These are phyloP conservation scores for Copidosoma floridanum DNA, from an alignment of 1,140 invertebrate genomes.

Conservation along the genomic window DNA sequence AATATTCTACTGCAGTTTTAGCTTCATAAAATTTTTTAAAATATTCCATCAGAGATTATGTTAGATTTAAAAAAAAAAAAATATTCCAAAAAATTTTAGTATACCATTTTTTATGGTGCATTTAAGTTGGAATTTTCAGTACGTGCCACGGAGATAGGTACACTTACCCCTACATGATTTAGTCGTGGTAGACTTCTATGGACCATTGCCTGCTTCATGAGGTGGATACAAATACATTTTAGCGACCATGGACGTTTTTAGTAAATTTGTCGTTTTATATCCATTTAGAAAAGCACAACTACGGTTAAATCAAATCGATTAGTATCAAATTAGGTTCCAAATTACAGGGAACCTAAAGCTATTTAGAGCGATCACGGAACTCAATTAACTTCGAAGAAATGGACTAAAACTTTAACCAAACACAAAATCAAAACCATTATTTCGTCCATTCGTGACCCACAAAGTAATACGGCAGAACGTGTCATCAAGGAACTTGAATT, in stretches of 20 bases:
- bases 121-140: too few relatives aligned
- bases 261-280: constrained; percentile 48
- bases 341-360: constrained; percentile 8
- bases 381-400: constrained; percentile 8
- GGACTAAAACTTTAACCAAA: constrained; percentile 1
- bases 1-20: too few relatives aligned
- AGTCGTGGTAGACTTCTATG: constrained; percentile 24
- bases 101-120: too few relatives aligned
- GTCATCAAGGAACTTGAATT: constrained; percentile 10
- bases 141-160: too few relatives aligned
- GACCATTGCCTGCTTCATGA: constrained; percentile 39
- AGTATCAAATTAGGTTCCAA: constrained; percentile 18
- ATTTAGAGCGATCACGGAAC: constrained; percentile 11
- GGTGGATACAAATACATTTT: constrained; percentile 49
- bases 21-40: too few relatives aligned
- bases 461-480: constrained; percentile 19
- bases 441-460: constrained; percentile 15
- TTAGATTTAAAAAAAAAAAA: too few relatives aligned
- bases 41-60: too few relatives aligned
- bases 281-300: constrained; percentile 39
- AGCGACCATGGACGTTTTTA: constrained; percentile 46
- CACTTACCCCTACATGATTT: constrained; percentile 9
- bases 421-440: constrained; percentile 15
- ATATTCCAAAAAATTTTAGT: too few relatives aligned
- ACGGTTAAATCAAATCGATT: constrained; percentile 5